These are phyloP conservation scores for Baronia brevicornis DNA, from an alignment of 2,888 invertebrate genomes.

Conservation along the genomic window DNA sequence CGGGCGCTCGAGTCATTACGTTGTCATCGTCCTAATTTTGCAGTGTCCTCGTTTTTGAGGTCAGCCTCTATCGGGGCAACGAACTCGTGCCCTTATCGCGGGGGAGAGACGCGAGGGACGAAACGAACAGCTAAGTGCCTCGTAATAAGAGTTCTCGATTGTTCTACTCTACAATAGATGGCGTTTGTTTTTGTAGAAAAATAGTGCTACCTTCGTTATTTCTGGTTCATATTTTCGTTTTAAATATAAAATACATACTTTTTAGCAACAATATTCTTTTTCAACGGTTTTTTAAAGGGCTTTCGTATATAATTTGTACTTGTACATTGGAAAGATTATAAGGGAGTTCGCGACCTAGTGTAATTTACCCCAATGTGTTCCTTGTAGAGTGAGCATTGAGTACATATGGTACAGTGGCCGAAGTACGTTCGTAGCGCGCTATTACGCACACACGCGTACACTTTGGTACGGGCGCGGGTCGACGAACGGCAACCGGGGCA, in stretches of 20 bases:
- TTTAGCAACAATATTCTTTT: no score
- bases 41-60: slow-evolving; percentile 84
- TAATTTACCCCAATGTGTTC: no score
- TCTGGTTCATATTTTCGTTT: no score
- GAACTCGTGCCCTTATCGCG: slow-evolving; percentile 75
- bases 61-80: slow-evolving; percentile 77
- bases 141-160: slow-evolving; percentile 24
- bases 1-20: slow-evolving; percentile 67
- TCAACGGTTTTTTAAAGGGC: no score
- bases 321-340: no score
- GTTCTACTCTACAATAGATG: slow-evolving; percentile 57
- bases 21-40: slow-evolving; percentile 77
- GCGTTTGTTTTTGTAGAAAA: slow-evolving; percentile 29
- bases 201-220: no score
- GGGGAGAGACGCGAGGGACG: slow-evolving; percentile 44
- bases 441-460: slow-evolving; percentile 29
- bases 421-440: slow-evolving; percentile 30
- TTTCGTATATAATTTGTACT: no score
- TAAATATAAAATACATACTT: no score
- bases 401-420: slow-evolving; percentile 36
- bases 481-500: slow-evolving; percentile 69
- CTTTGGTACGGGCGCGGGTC: slow-evolving; percentile 53
- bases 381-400: slow-evolving; percentile 16
- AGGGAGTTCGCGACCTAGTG: no score
- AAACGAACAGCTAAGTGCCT: slow-evolving; percentile 32